Evolutionary conservation across 2,113 vertebrate species (phyloP).

Genomic region (Agapornis roseicollis): DNA sequence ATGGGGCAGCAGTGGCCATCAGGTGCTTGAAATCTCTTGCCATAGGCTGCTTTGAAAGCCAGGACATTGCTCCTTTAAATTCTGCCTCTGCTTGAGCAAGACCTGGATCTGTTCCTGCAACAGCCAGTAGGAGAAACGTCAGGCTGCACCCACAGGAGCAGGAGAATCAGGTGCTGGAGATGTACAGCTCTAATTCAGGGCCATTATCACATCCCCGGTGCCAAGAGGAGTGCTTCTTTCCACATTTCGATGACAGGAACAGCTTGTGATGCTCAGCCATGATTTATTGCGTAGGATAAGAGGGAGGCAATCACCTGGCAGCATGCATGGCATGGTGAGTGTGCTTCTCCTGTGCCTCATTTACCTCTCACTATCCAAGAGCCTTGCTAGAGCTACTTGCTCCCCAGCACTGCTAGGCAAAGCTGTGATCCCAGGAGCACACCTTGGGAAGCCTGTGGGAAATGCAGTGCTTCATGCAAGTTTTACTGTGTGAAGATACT

Average conservation of each 20-base stretch:
- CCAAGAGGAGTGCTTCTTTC: constrained; percentile 6
- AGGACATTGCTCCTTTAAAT: neutral
- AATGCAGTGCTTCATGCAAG: neutral
- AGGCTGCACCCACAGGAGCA: neutral
- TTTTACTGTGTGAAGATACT: neutral
- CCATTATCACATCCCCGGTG: neutral
- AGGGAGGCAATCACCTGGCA: neutral
- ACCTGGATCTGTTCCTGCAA: neutral
- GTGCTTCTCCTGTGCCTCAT: neutral
- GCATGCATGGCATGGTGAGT: neutral
- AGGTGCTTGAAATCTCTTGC: neutral
- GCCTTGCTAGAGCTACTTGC: neutral
- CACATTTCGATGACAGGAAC: constrained; percentile 9
- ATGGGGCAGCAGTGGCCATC: fast-evolving
- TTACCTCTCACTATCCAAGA: neutral
- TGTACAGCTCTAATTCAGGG: constrained; percentile 18
- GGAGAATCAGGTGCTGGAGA: constrained; percentile 15
- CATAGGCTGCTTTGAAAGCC: neutral
- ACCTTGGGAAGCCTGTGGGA: neutral
- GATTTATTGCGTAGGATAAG: constrained; percentile 25
- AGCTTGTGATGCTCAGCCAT: constrained; percentile 40
- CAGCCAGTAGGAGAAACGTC: neutral
- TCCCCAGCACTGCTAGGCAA: neutral
- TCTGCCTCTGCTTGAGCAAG: neutral
- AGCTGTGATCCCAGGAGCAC: neutral